Percentiles rank a stretch among this genome's conserved stretches.
Evolutionary conservation across 2,888 invertebrate genomes (phyloP).

Genomic region (Eilema griseolum): DNA sequence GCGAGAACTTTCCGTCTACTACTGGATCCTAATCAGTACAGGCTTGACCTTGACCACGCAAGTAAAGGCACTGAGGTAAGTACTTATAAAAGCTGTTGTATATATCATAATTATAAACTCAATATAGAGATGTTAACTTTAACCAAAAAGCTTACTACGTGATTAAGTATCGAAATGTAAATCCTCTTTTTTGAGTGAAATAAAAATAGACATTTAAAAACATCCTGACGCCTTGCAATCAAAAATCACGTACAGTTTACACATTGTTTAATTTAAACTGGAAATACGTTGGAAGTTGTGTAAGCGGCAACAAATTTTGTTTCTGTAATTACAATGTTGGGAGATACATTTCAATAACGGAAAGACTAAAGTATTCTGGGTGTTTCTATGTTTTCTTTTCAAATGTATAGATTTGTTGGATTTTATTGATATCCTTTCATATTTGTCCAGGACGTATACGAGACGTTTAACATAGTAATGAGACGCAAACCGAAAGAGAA

Average conservation of each 20-base stretch:
- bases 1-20: slow-evolving; percentile 96
- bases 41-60: slow-evolving; percentile 95
- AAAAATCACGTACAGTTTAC: slow-evolving; percentile 7
- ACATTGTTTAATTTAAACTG: background rate
- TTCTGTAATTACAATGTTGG: background rate
- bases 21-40: slow-evolving; percentile 99
- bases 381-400: background rate
- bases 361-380: background rate
- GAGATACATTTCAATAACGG: background rate
- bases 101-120: background rate
- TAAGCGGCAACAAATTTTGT: background rate
- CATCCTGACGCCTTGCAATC: background rate
- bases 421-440: background rate
- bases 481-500: slow-evolving; percentile 99
- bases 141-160: background rate
- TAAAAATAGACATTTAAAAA: slow-evolving; percentile 13
- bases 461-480: slow-evolving; percentile 98
- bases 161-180: background rate
- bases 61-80: slow-evolving; percentile 92
- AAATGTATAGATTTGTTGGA: background rate
- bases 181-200: background rate
- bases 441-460: slow-evolving; percentile 91
- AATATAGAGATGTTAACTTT: background rate
- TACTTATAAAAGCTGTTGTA: background rate
- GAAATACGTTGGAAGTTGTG: background rate